Evolutionary conservation across 1,140 invertebrate species (phyloP), one percentile per base, ranked within the genome.

Genomic region (Ylistrum balloti): DNA sequence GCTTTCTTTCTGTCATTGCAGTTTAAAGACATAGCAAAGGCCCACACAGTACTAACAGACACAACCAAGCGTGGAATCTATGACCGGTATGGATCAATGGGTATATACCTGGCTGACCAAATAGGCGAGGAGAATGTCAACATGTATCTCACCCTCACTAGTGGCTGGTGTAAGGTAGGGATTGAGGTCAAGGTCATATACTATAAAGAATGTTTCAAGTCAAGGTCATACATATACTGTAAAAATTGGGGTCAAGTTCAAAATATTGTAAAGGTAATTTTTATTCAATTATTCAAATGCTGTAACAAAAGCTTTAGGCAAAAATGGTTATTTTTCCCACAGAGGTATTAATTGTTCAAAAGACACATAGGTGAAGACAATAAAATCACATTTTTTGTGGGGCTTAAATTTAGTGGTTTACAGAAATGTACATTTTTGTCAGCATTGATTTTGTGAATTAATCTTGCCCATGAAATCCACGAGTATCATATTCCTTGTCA

Each of bases 131-230:
- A 97, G 86, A 96, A 96, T 92, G 95, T 97, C 86, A 96, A 95
- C 91, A 95, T 96, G 35, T 96, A 96, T 86, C 95, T 96, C 86
- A 94, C 96, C 32, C 90, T 96, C 22, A 99, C 98, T 89, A 99
- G 98, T 93, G 98, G 98, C 93, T 99, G 99, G 98, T 99, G 98
- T 96, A 99, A 99, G 97, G 98, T 98, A 96, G 96, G 96, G 48
- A 33, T 34, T 11, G 5, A 74, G 56, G 56, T 74, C 56, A 74
- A 74, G 56, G 22, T 74, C 41, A 45, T 1, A 45, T 17, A 45
- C 41, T 17, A 17, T 45, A 45, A 38, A 13, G 35, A 7, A 38
- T 38, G 35, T 7, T 56, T 56, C 9, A 74, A n/a, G 56, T 74
- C 56, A 74, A 74, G 56, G 56, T 74, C 56, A 74, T 28, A 28